Conservation (phyloP, 2,113 vertebrate genomes). For the Turdus rufiventris region DNA sequence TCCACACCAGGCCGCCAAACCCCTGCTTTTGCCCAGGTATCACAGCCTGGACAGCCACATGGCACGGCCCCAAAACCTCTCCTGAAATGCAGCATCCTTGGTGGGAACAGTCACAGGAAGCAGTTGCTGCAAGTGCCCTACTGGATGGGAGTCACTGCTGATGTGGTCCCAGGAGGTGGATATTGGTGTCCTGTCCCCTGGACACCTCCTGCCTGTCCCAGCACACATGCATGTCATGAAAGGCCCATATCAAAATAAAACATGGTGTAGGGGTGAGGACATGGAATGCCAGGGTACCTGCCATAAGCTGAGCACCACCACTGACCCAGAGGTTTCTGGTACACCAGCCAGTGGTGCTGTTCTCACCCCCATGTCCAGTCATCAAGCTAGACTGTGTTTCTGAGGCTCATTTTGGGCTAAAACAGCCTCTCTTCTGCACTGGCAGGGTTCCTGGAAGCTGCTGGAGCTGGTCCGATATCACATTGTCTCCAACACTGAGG, state of each 20-base stretch:
- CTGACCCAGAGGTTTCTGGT: not conserved
- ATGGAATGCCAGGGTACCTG: accelerated
- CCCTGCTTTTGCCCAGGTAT: not conserved
- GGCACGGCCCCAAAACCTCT: not conserved
- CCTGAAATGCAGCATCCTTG: not conserved
- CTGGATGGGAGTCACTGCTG: not conserved
- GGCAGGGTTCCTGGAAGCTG: slow-evolving; percentile 84
- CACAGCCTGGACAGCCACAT: not conserved
- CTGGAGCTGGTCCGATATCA: slow-evolving; percentile 87
- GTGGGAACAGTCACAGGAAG: not conserved
- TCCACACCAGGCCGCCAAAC: not conserved
- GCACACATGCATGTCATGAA: not conserved
- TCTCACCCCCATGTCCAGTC: not conserved
- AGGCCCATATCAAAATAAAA: not conserved
- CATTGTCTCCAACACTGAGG: slow-evolving; percentile 75
- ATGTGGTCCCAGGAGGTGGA: not conserved
- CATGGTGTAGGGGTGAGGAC: not conserved
- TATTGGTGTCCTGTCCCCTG: not conserved
- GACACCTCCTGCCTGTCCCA: not conserved
- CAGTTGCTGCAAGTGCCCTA: not conserved
- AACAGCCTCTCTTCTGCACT: not conserved
- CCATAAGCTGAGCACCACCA: not conserved
- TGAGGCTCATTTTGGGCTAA: not conserved
- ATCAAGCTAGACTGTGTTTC: not conserved
- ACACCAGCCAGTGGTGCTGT: accelerated